Evolutionary conservation across 1,140 invertebrate genomes (phyloP).

Genomic region (Eurosta solidaginis): DNA sequence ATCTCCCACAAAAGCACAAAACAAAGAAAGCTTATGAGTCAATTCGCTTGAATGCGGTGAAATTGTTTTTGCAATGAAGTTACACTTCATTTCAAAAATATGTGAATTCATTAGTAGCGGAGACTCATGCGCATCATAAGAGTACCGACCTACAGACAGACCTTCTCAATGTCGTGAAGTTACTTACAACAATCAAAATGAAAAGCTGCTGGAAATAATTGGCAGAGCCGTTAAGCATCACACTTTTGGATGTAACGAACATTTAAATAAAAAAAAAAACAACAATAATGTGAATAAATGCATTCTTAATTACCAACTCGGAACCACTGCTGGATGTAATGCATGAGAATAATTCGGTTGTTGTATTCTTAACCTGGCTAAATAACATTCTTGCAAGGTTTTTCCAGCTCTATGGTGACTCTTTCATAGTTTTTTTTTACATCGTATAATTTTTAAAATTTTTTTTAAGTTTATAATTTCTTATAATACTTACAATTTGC

Average conservation of each 20-base stretch:
- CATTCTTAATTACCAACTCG: conserved; percentile 9
- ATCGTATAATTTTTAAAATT: background rate
- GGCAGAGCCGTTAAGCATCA: background rate
- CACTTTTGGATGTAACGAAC: background rate
- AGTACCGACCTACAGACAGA: background rate
- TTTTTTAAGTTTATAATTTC: conserved; percentile 6
- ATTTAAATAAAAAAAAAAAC: background rate
- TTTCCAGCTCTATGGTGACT: too few relatives aligned
- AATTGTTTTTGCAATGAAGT: background rate
- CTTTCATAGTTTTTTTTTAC: background rate
- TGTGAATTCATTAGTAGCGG: background rate
- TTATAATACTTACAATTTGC: conserved; percentile 65
- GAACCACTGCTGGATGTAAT: background rate
- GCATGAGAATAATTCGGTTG: conserved; percentile 9
- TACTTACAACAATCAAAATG: background rate
- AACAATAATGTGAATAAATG: background rate
- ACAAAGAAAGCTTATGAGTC: background rate
- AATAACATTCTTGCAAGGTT: background rate
- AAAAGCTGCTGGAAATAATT: conserved; percentile 12
- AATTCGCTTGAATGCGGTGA: background rate
- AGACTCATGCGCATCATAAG: background rate
- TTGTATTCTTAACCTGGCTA: conserved; percentile 9
- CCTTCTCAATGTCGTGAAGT: background rate
- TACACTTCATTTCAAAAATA: conserved; percentile 10
- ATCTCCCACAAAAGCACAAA: background rate